Evolutionary conservation across 2,113 vertebrate species (phyloP), one percentile per base, ranked within the genome.

Genomic region (Aleadryas rufinucha): DNA sequence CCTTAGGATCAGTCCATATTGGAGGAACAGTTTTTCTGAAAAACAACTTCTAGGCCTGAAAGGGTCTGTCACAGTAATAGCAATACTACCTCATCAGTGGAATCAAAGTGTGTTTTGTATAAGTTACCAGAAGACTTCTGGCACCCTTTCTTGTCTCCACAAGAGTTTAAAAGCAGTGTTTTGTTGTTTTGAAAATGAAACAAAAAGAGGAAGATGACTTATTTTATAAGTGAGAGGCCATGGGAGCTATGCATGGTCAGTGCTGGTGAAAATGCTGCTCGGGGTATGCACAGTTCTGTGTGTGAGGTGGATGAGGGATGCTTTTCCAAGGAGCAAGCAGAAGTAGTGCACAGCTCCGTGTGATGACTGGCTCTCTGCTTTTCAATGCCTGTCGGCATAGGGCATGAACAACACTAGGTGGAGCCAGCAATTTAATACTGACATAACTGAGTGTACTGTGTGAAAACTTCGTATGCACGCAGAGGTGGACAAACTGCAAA

Each of bases 331-430:
- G 50, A 93, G 63, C 17, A 37, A 31, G 53, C n/a, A 59, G 42
- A n/a, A 33, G 24, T 11, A 28, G 19, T 4, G 13, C 27, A 15
- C 39, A 41, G 35, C 47, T 78, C 1, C 0, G 0, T 45, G 52
- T 24, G 41, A 3, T 1, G 16, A 37, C 26, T 45, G 22, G 8
- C 16, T 42, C 10, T 41, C 12, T 49, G 37, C 54, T 84, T 71
- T 60, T 52, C 23, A 47, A 0, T 76, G 56, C 20, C 53, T 60
- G 3, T 45, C 87, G 56, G 56, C 90, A 41, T 37, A 52, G 21
- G 47, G 20, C 72, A 23, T 33, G 15, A 50, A 2, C 39, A 91
- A 84, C 96, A 71, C 95, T 92, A 97, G 96, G 54, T 95, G 96
- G 96, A 86, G 93, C 86, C 87, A 77, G 64, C 66, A 78, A 35